These are phyloP conservation scores for Drosophila kikkawai DNA, from an alignment of 1,140 invertebrate genomes.

Conservation along the genomic window DNA sequence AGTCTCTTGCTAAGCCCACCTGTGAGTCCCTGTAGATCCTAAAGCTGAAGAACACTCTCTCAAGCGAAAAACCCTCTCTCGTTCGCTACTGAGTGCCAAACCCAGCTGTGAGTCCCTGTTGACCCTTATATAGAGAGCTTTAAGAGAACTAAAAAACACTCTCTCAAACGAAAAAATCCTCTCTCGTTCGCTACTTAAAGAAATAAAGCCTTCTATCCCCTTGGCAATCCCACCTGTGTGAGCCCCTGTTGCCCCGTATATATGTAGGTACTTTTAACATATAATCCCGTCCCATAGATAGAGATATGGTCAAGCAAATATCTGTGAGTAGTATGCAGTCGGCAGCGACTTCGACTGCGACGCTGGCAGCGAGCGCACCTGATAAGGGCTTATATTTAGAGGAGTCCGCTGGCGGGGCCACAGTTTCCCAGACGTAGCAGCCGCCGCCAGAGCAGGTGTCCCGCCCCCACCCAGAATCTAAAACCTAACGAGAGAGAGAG, in stretches of 20 bases:
- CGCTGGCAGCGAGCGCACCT: constrained; percentile 21
- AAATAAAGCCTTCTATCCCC: background rate
- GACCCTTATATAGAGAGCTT: no score
- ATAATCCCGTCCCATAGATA: constrained; percentile 6
- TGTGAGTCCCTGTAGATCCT: no score
- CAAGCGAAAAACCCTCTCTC: no score
- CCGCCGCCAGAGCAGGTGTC: constrained; percentile 26
- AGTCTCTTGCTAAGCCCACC: no score
- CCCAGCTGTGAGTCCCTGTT: no score
- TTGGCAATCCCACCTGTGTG: background rate
- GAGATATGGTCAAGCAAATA: constrained; percentile 27
- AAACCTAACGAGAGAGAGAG: background rate
- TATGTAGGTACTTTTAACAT: background rate
- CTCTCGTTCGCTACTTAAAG: background rate
- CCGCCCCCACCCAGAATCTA: background rate
- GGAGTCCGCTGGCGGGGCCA: constrained; percentile 42
- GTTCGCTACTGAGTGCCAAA: no score
- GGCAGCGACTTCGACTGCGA: constrained; percentile 16
- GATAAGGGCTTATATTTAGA: constrained; percentile 68
- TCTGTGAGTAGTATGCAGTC: constrained; percentile 11
- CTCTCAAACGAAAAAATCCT: background rate
- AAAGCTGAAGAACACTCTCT: no score
- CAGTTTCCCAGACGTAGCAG: constrained; percentile 57
- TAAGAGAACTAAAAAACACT: no score
- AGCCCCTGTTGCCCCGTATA: constrained; percentile 13